Conservation (phyloP, 1,140 invertebrate species). For the Penaeus indicus region DNA sequence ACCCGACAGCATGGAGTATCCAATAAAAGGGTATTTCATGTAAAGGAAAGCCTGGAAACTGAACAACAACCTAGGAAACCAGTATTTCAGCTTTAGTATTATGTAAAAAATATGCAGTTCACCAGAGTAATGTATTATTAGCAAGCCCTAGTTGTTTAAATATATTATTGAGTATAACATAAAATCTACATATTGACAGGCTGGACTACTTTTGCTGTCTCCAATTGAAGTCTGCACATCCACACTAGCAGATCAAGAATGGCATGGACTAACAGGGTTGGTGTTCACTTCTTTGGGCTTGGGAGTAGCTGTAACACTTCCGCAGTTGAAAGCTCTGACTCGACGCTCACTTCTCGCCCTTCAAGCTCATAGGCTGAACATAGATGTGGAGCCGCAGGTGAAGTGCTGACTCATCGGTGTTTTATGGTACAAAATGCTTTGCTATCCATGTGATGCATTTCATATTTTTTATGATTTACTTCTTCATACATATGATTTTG, state of each 20-base stretch:
- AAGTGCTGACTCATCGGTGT: conserved; percentile 73
- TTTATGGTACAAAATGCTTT: not conserved
- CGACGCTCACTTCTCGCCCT: conserved; percentile 76
- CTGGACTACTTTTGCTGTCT: conserved; percentile 75
- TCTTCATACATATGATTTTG: not conserved
- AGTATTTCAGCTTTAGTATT: no score
- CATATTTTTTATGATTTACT: no score
- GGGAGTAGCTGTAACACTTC: conserved; percentile 74
- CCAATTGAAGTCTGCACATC: conserved; percentile 81
- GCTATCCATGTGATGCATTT: no score
- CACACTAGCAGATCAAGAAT: conserved; percentile 74
- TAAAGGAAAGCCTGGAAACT: no score
- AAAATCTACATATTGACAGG: not conserved
- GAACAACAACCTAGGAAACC: no score
- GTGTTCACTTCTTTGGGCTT: conserved; percentile 80
- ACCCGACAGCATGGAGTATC: no score
- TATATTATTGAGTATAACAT: no score
- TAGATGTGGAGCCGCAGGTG: conserved; percentile 76
- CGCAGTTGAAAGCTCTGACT: conserved; percentile 74
- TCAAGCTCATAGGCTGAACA: conserved; percentile 72
- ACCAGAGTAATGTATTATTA: no score
- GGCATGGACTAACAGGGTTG: conserved; percentile 75
- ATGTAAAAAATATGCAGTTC: no score
- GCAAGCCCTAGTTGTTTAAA: no score
- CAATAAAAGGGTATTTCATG: no score